Evolutionary conservation across 2,888 invertebrate species (phyloP).

Genomic region (Magallana nippona): DNA sequence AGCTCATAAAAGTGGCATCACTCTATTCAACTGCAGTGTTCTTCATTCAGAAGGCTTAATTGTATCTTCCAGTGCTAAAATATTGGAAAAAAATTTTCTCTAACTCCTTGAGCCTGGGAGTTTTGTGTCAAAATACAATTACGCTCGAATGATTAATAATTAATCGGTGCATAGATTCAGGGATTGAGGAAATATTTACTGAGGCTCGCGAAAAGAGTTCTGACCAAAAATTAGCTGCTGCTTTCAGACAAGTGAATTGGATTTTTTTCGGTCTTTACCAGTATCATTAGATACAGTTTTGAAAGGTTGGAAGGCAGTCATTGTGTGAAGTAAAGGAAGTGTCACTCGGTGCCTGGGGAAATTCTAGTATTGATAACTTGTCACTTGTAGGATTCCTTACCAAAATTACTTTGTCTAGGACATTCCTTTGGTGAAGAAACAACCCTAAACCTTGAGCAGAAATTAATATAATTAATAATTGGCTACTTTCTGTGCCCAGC

Average conservation of each 20-base stretch:
- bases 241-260: too few species aligned
- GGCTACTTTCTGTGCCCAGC: background rate
- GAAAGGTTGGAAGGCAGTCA: background rate
- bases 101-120: background rate
- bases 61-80: background rate
- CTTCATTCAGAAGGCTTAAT: background rate
- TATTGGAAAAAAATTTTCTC: background rate
- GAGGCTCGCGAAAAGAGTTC: too few species aligned
- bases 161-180: background rate
- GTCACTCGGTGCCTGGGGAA: background rate
- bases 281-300: background rate
- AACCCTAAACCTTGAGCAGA: too few species aligned
- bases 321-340: background rate
- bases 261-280: background rate
- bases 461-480: background rate
- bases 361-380: background rate
- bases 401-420: background rate
- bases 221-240: background rate
- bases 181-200: background rate
- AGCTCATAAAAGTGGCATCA: slow-evolving; percentile 7
- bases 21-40: background rate
- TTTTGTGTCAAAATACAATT: background rate
- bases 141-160: slow-evolving; percentile 2
- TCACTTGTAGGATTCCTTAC: background rate
- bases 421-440: background rate